Conservation (phyloP, 2,113 vertebrate species). For the Propithecus coquereli region DNA sequence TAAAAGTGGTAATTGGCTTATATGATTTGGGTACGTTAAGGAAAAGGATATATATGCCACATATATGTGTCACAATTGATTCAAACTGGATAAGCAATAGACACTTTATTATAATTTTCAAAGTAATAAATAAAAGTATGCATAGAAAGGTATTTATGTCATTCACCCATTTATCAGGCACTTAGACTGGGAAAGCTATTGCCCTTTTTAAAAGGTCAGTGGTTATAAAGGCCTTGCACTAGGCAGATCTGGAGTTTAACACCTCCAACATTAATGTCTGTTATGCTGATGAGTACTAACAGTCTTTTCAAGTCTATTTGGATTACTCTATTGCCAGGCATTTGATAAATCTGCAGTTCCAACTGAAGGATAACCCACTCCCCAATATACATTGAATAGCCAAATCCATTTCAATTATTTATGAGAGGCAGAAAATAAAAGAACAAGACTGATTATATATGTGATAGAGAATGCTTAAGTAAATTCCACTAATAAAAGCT, state of each 20-base stretch:
- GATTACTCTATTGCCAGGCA: background rate
- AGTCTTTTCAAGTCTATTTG: background rate
- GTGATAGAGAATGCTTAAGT: background rate
- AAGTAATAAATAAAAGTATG: background rate
- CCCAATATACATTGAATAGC: background rate
- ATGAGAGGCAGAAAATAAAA: background rate
- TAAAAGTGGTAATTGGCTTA: background rate
- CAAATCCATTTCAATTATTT: background rate
- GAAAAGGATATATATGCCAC: background rate
- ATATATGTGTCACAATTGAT: background rate
- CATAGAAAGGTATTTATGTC: background rate
- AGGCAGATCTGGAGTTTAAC: background rate
- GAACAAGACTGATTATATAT: background rate
- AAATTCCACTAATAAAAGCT: background rate
- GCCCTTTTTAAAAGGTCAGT: background rate
- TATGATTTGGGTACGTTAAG: background rate
- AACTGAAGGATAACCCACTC: background rate
- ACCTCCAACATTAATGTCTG: background rate
- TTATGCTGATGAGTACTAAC: background rate
- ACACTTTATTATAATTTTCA: background rate
- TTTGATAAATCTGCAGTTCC: background rate
- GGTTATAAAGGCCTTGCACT: background rate
- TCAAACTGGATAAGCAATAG: background rate
- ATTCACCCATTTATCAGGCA: background rate
- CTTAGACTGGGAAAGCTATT: background rate